These are phyloP conservation scores for Drosophila niveifrons DNA, from an alignment of 2,888 invertebrate species.

Conservation along the genomic window DNA sequence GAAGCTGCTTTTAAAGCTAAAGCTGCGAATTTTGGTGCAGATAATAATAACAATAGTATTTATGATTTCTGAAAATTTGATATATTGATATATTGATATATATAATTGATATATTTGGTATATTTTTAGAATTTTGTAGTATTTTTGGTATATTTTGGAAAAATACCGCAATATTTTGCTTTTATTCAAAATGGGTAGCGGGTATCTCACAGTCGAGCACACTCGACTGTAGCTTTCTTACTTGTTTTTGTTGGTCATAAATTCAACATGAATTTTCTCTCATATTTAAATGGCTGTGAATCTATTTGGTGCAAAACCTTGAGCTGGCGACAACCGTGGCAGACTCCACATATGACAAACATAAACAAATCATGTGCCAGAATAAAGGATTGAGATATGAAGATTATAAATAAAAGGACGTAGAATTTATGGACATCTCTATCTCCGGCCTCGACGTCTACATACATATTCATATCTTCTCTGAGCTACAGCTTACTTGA, in stretches of 20 bases:
- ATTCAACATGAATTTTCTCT: constrained; percentile 17
- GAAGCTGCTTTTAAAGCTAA: too few relatives aligned
- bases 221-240: not conserved
- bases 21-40: too few relatives aligned
- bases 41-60: too few relatives aligned
- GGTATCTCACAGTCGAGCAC: too few relatives aligned
- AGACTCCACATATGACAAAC: not conserved
- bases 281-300: constrained; percentile 3
- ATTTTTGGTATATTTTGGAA: too few relatives aligned
- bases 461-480: not conserved
- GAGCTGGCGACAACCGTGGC: constrained; percentile 10
- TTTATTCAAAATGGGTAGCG: too few relatives aligned
- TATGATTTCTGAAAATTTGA: too few relatives aligned
- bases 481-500: not conserved
- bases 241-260: constrained; percentile 14
- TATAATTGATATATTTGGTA: too few relatives aligned
- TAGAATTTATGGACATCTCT: constrained; percentile 1
- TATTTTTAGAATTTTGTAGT: too few relatives aligned
- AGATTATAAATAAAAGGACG: constrained; percentile 17
- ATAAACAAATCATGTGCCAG: constrained; percentile 35
- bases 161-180: too few relatives aligned
- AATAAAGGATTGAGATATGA: constrained; percentile 11
- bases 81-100: too few relatives aligned
- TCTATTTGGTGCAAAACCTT: constrained; percentile 9
- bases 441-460: not conserved